Conservation (phyloP, 37 sponge, comb jelly and placozoan species). For the Crambe crambe region DNA sequence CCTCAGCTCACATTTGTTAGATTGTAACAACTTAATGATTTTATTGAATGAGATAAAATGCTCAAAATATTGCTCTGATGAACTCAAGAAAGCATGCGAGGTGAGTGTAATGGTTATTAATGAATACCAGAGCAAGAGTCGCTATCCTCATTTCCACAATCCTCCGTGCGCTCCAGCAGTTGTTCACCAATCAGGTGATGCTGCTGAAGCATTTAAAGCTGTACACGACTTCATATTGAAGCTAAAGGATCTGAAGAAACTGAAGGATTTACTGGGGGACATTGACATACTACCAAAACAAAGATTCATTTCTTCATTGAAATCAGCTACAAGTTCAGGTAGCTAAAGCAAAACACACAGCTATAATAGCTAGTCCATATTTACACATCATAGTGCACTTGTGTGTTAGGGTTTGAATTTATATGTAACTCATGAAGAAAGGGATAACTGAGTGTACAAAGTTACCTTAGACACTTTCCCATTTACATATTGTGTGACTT, state of each 20-base stretch:
- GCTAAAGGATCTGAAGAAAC: neutral
- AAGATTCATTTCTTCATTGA: conserved; percentile 12
- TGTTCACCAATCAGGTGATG: conserved; percentile 24
- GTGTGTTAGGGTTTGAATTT: too few relatives aligned
- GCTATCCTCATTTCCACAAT: conserved; percentile 53
- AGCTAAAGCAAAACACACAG: too few relatives aligned
- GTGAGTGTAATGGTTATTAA: conserved; percentile 10
- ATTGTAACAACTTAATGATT: conserved; percentile 21
- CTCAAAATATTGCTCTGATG: conserved; percentile 1
- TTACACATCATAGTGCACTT: too few relatives aligned
- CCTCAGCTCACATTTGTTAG: neutral
- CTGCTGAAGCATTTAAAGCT: conserved; percentile 40
- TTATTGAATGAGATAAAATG: conserved; percentile 21
- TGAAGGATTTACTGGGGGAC: conserved; percentile 5
- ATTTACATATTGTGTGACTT: too few relatives aligned
- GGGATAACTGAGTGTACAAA: too few relatives aligned
- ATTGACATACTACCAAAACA: conserved; percentile 7
- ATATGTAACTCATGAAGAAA: too few relatives aligned
- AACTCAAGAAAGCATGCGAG: neutral
- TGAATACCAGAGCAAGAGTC: conserved; percentile 48
- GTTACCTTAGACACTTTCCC: too few relatives aligned
- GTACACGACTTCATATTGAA: conserved; percentile 16
- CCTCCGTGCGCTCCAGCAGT: conserved; percentile 45
- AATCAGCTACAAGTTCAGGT: conserved; percentile 2
- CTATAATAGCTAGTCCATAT: too few relatives aligned